Conservation (phyloP, 2,888 invertebrate genomes). For the Candidula unifasciata region DNA sequence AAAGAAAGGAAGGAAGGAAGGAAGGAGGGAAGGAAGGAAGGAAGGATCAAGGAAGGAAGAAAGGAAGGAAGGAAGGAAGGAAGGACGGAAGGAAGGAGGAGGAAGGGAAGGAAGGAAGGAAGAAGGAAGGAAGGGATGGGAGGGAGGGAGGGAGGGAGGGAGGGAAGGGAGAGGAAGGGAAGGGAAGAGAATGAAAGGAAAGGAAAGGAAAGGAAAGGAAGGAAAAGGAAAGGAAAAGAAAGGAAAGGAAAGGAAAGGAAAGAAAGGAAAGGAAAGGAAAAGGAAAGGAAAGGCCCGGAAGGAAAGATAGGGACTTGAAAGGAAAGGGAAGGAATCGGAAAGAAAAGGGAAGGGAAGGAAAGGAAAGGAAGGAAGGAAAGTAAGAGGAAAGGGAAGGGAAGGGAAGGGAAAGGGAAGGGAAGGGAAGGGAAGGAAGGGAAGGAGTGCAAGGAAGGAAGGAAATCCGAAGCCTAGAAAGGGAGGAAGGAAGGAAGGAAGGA, state of each 20-base stretch:
- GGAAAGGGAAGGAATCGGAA: background rate
- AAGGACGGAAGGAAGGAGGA: background rate
- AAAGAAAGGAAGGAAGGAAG: too few species aligned
- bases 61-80: too few species aligned
- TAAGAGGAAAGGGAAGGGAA: background rate
- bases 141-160: background rate
- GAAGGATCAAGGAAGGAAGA: background rate
- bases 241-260: background rate
- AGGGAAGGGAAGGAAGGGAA: background rate
- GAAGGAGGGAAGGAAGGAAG: too few species aligned
- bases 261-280: background rate
- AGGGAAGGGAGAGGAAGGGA: background rate
- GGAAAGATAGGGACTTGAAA: background rate
- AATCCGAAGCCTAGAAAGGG: background rate
- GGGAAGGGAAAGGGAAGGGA: background rate
- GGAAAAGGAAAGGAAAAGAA: background rate
- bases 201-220: background rate
- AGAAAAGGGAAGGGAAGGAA: background rate
- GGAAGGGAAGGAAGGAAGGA: background rate
- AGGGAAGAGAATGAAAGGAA: background rate
- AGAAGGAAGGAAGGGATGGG: background rate
- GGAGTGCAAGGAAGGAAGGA: too few species aligned
- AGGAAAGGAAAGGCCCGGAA: background rate
- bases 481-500: background rate
- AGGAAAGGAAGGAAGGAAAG: background rate